phyloP scores from a whole-genome alignment of 2,888 invertebrate species.

The Ctena decussata region DNA sequence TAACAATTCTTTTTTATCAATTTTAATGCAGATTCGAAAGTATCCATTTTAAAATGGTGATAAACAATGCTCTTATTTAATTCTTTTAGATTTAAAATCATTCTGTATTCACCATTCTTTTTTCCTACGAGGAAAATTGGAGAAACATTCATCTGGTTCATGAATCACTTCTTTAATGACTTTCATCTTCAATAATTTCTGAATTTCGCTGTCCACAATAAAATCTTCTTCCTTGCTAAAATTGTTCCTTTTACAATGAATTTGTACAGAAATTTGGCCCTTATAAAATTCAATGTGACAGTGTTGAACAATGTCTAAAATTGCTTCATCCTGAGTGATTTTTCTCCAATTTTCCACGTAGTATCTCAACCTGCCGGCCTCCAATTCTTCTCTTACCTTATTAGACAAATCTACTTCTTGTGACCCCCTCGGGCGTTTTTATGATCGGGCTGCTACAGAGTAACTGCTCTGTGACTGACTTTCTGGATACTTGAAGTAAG shows the following conservation, averaged over 20 bases:
- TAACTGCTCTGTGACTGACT: no score
- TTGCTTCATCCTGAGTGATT: constrained; percentile 5
- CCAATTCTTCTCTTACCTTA: not conserved
- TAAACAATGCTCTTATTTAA: constrained; percentile 31
- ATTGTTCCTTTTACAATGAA: not conserved
- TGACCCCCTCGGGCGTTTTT: not conserved
- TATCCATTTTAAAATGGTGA: no score
- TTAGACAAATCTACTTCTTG: not conserved
- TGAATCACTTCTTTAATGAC: constrained; percentile 29
- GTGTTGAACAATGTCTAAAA: constrained; percentile 20
- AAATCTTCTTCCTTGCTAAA: not conserved
- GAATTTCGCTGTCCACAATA: not conserved
- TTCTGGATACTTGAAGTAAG: not conserved
- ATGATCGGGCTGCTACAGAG: not conserved
- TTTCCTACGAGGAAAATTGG: constrained; percentile 47
- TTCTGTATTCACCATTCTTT: constrained; percentile 42
- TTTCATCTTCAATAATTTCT: constrained; percentile 27
- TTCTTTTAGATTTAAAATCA: no score
- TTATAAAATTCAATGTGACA: not conserved
- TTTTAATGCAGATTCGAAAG: constrained; percentile 33
- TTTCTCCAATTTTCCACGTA: constrained; percentile 34
- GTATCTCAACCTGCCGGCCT: constrained; percentile 18
- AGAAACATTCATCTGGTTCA: constrained; percentile 32
- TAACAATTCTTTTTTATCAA: constrained; percentile 34
- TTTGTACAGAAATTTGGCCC: not conserved